Percentiles rank a stretch among this genome's conserved stretches.
Conservation (phyloP, 2,113 vertebrate species). For the Macquaria australasica region DNA sequence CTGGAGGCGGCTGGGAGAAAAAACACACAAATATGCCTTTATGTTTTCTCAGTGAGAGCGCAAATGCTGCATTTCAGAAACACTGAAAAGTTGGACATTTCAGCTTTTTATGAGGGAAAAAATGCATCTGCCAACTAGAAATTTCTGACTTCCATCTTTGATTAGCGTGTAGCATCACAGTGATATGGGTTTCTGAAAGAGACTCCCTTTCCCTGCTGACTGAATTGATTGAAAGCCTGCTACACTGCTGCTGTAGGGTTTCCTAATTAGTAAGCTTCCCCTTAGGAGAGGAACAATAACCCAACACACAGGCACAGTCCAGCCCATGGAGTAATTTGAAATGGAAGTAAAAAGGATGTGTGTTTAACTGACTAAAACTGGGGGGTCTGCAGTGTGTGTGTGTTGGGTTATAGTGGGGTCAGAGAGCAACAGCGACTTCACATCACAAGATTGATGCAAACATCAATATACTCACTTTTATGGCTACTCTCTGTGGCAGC, state of each 20-base stretch:
- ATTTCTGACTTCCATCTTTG: too few relatives aligned
- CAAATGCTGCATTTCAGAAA: background rate
- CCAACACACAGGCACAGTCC: background rate
- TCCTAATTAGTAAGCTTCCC: background rate
- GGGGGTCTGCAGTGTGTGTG: background rate
- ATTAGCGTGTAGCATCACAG: too few relatives aligned
- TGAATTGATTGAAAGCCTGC: too few relatives aligned
- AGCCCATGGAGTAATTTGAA: background rate
- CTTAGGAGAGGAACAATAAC: background rate
- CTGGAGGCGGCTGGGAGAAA: constrained; percentile 51
- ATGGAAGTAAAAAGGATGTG: background rate
- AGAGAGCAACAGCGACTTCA: constrained; percentile 4
- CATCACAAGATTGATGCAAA: constrained; percentile 38
- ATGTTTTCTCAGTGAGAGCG: background rate
- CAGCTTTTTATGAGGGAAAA: background rate
- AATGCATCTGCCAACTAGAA: background rate
- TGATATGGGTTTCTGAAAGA: too few relatives aligned
- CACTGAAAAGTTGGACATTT: too few relatives aligned
- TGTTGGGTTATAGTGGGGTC: background rate
- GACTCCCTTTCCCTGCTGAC: too few relatives aligned
- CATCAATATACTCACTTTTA: constrained; percentile 79
- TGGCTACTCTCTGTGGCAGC: constrained; percentile 74
- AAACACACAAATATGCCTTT: constrained; percentile 1
- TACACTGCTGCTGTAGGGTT: background rate
- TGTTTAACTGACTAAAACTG: constrained; percentile 30